Evolutionary conservation across 53 echinoderm and acorn worm species (phyloP).

Genomic region (Pentamera pediparva): DNA sequence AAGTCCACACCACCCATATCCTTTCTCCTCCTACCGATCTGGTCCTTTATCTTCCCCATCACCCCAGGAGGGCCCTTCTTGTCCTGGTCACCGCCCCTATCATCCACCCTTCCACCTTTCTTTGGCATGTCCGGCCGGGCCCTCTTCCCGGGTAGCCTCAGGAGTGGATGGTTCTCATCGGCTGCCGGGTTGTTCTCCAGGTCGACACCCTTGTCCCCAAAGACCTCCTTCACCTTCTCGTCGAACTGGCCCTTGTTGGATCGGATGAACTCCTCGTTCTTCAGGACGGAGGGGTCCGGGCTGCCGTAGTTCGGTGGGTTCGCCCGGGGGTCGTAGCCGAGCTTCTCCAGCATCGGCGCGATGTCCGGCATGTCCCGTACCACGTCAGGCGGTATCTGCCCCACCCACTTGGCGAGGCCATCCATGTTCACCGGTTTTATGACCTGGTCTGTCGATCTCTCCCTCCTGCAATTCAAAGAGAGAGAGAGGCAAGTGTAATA

Average conservation of each 20-base stretch:
- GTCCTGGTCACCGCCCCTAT: background rate
- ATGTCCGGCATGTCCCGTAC: conserved; percentile 76
- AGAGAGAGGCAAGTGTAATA: no score
- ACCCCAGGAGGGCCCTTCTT: no score
- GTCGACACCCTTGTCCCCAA: conserved; percentile 50
- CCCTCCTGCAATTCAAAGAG: conserved; percentile 50
- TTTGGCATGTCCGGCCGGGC: background rate
- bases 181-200: conserved; percentile 27
- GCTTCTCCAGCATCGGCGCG: conserved; percentile 83
- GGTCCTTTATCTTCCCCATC: background rate
- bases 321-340: conserved; percentile 91
- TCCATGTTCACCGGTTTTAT: conserved; percentile 92
- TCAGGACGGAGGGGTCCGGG: conserved; percentile 76
- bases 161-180: conserved; percentile 19
- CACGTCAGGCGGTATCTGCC: conserved; percentile 84
- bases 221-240: conserved; percentile 56
- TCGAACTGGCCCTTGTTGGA: conserved; percentile 50
- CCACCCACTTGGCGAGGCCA: conserved; percentile 92
- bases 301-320: conserved; percentile 89
- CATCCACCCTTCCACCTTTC: background rate
- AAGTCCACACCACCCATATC: no score
- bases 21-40: no score
- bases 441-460: conserved; percentile 92
- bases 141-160: background rate
- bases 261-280: conserved; percentile 78